phyloP scores from a whole-genome alignment of 2,113 vertebrate genomes.

The Zingel zingel region DNA sequence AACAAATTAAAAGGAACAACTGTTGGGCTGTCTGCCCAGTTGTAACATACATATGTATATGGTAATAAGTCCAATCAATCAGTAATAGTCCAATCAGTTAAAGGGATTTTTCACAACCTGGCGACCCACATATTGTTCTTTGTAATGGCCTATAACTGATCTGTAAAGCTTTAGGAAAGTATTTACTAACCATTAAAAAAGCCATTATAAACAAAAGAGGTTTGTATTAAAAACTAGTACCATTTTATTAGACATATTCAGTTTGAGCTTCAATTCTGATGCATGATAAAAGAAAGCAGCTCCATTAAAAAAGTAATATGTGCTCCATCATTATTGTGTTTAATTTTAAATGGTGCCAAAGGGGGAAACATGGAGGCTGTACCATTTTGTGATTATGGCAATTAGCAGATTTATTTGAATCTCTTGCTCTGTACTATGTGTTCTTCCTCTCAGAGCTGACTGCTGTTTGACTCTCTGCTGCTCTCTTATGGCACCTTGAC shows the following conservation, averaged over 20 bases:
- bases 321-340: slow-evolving; percentile 15
- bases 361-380: slow-evolving; percentile 31
- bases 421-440: slow-evolving; percentile 40
- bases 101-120: background rate
- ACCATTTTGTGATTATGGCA: slow-evolving; percentile 42
- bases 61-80: background rate
- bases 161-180: background rate
- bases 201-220: background rate
- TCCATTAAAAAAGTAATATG: background rate
- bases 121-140: background rate
- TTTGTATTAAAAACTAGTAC: background rate
- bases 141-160: background rate
- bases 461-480: slow-evolving; percentile 78
- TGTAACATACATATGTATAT: background rate
- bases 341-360: slow-evolving; percentile 25
- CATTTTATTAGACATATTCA: slow-evolving; percentile 3
- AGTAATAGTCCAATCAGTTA: background rate
- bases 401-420: slow-evolving; percentile 60
- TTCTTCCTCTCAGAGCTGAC: slow-evolving; percentile 39
- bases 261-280: slow-evolving; percentile 2
- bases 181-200: background rate
- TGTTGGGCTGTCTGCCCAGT: background rate
- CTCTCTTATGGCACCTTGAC: slow-evolving; percentile 70
- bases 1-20: background rate
- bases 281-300: background rate